phyloP scores from a whole-genome alignment of 2,797 vertebrate genomes.

The Sitta carolinensis region DNA sequence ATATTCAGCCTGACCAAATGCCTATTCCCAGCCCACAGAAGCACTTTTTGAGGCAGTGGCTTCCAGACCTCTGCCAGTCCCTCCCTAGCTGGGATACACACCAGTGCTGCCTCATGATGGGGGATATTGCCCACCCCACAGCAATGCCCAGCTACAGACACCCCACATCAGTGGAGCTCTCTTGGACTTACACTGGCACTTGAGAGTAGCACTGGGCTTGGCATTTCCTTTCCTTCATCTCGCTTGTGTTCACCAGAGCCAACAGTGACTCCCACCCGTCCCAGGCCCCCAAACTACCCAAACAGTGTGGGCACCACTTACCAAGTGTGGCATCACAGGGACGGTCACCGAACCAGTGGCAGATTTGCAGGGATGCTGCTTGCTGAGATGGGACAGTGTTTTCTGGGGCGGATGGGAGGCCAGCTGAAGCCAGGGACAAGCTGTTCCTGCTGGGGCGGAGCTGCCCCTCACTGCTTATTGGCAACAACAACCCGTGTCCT shows the following conservation, averaged over 20 bases:
- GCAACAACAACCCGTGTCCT: constrained; percentile 28
- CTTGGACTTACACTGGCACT: accelerated
- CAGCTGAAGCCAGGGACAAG: not conserved
- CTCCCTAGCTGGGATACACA: not conserved
- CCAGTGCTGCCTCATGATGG: accelerated
- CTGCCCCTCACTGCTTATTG: not conserved
- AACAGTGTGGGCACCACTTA: not conserved
- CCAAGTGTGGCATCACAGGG: not conserved
- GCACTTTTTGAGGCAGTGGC: not conserved
- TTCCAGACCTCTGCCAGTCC: not conserved
- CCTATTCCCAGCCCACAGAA: not conserved
- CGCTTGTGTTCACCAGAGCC: not conserved
- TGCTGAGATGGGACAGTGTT: not conserved
- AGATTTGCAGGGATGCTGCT: not conserved
- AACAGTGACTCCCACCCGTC: not conserved
- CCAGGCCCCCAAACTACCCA: not conserved
- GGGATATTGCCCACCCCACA: not conserved
- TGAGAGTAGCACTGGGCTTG: accelerated
- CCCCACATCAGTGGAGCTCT: accelerated
- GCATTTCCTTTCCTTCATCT: not conserved
- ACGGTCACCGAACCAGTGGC: accelerated
- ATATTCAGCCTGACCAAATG: not conserved
- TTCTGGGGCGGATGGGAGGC: not conserved
- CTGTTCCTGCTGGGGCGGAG: constrained; percentile 27
- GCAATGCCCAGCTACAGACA: not conserved